phyloP scores from a whole-genome alignment of 2,797 vertebrate species.

The Otolemur crassicaudatus region DNA sequence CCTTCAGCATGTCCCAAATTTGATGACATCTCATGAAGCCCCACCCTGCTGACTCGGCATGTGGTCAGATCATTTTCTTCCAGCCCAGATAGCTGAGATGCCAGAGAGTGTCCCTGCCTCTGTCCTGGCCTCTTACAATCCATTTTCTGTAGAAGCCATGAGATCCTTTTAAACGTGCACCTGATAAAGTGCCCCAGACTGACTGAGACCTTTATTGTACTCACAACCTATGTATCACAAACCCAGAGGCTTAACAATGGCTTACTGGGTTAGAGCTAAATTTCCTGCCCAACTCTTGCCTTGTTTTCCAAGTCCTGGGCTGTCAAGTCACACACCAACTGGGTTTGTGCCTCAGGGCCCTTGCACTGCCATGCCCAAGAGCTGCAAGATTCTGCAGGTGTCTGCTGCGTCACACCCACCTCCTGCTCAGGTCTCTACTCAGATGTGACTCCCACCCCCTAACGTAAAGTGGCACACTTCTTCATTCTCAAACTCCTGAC shows the following conservation, averaged over 20 bases:
- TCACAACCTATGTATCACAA: not conserved
- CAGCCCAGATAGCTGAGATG: not conserved
- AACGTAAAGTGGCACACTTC: not conserved
- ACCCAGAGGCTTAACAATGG: not conserved
- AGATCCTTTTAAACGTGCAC: not conserved
- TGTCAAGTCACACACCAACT: not conserved
- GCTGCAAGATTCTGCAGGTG: not conserved
- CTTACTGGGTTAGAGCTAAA: not conserved
- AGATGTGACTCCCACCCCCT: not conserved
- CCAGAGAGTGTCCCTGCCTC: too few relatives aligned
- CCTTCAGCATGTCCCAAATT: not conserved
- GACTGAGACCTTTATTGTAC: not conserved
- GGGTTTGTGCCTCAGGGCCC: not conserved
- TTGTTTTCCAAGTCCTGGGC: too few relatives aligned
- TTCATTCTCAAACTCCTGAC: too few relatives aligned
- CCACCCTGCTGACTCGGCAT: not conserved
- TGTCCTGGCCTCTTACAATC: too few relatives aligned
- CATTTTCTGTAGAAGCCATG: not conserved
- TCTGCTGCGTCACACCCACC: not conserved
- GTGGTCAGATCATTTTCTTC: not conserved
- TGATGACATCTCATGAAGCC: not conserved
- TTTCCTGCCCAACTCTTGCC: not conserved
- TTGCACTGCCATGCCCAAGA: not conserved
- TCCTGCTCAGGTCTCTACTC: not conserved
- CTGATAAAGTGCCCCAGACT: not conserved